phyloP scores from a whole-genome alignment of 2,113 vertebrate species.

The Tragelaphus imberbis region DNA sequence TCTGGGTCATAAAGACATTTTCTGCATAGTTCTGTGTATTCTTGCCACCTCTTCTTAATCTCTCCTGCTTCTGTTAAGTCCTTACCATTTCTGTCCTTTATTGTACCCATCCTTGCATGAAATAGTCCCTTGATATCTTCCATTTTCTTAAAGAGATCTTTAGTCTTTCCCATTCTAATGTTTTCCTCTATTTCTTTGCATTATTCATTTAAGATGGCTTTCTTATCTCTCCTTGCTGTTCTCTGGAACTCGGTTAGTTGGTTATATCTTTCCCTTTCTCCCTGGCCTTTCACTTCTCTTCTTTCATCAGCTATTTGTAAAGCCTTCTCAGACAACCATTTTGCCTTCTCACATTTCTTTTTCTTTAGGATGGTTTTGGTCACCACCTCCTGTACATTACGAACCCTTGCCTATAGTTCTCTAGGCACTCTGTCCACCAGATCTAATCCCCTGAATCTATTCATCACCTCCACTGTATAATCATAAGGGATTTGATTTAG shows the following conservation, averaged over 20 bases:
- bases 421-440: neutral
- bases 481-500: neutral
- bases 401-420: neutral
- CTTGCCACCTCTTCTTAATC: neutral
- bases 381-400: neutral
- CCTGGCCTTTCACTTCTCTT: neutral
- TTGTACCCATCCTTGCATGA: neutral
- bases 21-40: neutral
- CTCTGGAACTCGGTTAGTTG: neutral
- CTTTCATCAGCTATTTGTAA: neutral
- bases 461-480: neutral
- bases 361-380: neutral
- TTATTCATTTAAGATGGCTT: neutral
- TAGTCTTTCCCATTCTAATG: neutral
- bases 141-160: neutral
- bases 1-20: neutral
- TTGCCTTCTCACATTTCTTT: neutral
- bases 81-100: neutral
- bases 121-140: neutral
- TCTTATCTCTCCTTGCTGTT: neutral
- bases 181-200: neutral
- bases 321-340: neutral
- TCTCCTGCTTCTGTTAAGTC: neutral
- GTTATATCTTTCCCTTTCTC: neutral
- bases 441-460: neutral